Percentiles rank a stretch among this genome's conserved stretches.
phyloP scores from a whole-genome alignment of 1,140 invertebrate species.

The Homarus americanus region DNA sequence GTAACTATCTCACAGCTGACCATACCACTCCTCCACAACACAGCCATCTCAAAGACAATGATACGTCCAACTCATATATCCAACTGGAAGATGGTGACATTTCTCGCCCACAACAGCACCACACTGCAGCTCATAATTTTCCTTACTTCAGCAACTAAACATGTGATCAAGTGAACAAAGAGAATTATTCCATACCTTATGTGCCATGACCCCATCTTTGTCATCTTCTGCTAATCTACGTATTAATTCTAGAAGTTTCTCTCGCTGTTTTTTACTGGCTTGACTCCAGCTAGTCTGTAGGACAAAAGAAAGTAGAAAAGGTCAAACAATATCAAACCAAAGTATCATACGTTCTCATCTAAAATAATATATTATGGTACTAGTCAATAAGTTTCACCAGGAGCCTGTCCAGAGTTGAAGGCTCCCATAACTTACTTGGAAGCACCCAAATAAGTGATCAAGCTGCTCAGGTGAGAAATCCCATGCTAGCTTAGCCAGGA shows the following conservation, averaged over 20 bases:
- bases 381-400: too few relatives aligned
- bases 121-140: too few relatives aligned
- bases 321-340: too few relatives aligned
- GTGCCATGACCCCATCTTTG: conserved; percentile 99
- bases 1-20: too few relatives aligned
- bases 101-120: too few relatives aligned
- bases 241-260: conserved; percentile 96
- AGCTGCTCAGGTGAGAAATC: conserved; percentile 98
- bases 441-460: conserved; percentile 98
- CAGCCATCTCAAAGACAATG: too few relatives aligned
- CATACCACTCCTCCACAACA: too few relatives aligned
- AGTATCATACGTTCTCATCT: too few relatives aligned
- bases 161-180: conserved; percentile 42
- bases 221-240: conserved; percentile 97
- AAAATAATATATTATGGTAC: too few relatives aligned
- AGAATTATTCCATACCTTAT: conserved; percentile 85
- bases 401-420: too few relatives aligned
- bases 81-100: too few relatives aligned
- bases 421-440: conserved; percentile 89
- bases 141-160: too few relatives aligned
- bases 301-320: not conserved
- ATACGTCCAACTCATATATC: not conserved
- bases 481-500: conserved; percentile 97
- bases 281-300: conserved; percentile 94
- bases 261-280: conserved; percentile 96